These are phyloP conservation scores for Hemaris fuciformis DNA, from an alignment of 2,888 invertebrate species.

Conservation along the genomic window DNA sequence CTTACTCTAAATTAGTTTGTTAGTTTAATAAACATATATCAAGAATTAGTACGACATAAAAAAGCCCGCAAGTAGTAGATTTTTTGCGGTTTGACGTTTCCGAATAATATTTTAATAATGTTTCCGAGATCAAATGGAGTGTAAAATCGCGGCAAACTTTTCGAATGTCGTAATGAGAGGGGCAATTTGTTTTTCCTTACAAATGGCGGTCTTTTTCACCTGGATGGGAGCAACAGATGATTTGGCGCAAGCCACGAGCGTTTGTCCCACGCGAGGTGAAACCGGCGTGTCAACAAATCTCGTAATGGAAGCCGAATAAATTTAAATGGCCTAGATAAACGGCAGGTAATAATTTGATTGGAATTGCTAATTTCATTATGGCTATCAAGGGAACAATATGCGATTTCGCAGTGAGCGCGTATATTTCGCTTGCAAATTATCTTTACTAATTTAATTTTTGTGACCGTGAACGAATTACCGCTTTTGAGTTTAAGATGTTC, in stretches of 20 bases:
- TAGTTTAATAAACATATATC: no score
- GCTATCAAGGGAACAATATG: neutral
- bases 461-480: no score
- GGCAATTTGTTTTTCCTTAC: conserved; percentile 71
- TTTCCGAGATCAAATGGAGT: conserved; percentile 58
- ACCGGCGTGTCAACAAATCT: neutral
- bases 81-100: neutral
- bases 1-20: no score
- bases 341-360: neutral
- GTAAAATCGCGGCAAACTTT: conserved; percentile 64
- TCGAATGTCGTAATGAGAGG: conserved; percentile 65
- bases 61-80: neutral
- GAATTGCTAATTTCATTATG: neutral
- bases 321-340: neutral
- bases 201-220: conserved; percentile 65
- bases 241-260: conserved; percentile 44
- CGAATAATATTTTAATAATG: conserved; percentile 48
- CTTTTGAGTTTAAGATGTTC: neutral
- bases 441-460: neutral
- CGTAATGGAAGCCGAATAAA: neutral
- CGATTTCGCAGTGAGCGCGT: neutral
- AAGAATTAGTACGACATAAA: no score
- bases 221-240: conserved; percentile 66
- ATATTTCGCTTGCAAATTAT: neutral
- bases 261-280: conserved; percentile 14